These are phyloP conservation scores for Noctua janthina DNA, from an alignment of 2,888 invertebrate genomes.

Conservation along the genomic window DNA sequence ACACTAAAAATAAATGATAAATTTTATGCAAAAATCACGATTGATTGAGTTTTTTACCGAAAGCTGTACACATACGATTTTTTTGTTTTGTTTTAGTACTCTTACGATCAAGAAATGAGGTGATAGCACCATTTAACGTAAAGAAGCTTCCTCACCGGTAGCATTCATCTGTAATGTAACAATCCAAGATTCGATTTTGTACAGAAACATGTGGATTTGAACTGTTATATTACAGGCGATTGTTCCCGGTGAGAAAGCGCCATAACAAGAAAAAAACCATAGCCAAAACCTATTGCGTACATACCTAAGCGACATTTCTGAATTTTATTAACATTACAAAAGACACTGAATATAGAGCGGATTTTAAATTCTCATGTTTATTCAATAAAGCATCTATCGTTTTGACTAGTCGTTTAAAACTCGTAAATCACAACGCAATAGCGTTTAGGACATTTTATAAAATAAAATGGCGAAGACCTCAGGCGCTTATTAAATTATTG, in stretches of 20 bases:
- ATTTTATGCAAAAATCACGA: background rate
- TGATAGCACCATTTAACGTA: background rate
- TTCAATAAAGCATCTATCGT: constrained; percentile 35
- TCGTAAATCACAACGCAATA: constrained; percentile 55
- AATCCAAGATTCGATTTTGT: background rate
- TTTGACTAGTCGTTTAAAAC: constrained; percentile 37
- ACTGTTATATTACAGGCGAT: background rate
- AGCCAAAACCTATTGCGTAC: constrained; percentile 13
- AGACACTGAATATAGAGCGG: constrained; percentile 50
- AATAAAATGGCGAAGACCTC: constrained; percentile 35
- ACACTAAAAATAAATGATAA: background rate
- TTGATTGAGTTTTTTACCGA: background rate
- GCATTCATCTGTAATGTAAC: background rate
- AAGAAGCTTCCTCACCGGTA: background rate
- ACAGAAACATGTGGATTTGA: background rate
- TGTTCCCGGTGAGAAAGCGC: background rate
- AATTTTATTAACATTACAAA: constrained; percentile 51
- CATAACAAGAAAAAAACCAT: background rate
- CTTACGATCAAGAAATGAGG: background rate
- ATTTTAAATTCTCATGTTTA: constrained; percentile 51
- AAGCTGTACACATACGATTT: background rate
- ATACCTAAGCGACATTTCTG: constrained; percentile 26
- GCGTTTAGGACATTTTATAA: constrained; percentile 12
- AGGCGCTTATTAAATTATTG: constrained; percentile 55
- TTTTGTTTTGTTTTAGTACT: background rate